phyloP scores from a whole-genome alignment of 2,797 vertebrate genomes.

The Lates japonicus region DNA sequence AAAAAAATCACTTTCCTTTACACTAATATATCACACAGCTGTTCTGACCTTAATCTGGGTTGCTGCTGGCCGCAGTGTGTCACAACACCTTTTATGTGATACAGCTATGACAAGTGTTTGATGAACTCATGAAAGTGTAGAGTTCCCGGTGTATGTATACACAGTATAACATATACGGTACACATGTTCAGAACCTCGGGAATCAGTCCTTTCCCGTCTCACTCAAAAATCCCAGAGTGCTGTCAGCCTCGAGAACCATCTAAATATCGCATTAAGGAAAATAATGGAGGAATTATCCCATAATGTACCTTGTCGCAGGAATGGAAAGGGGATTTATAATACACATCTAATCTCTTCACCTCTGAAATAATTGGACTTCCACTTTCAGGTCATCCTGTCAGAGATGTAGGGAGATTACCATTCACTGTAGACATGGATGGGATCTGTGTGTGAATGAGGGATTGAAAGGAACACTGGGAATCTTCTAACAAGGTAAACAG shows the following conservation, averaged over 20 bases:
- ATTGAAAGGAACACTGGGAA: constrained; percentile 28
- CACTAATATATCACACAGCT: constrained; percentile 35
- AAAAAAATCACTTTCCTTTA: constrained; percentile 10
- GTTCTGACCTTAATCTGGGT: constrained; percentile 65
- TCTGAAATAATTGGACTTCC: constrained; percentile 70
- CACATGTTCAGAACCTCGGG: constrained; percentile 3
- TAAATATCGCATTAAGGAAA: constrained; percentile 51
- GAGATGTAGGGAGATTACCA: constrained; percentile 62
- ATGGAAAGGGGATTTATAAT: constrained; percentile 63
- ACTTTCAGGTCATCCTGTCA: constrained; percentile 67
- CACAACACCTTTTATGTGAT: constrained; percentile 8
- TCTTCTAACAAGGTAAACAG: constrained; percentile 27
- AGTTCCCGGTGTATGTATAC: background rate
- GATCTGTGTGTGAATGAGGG: constrained; percentile 32
- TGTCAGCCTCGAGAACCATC: constrained; percentile 34
- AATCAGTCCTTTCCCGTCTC: constrained; percentile 9
- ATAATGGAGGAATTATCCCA: constrained; percentile 57
- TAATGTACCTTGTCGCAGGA: constrained; percentile 62
- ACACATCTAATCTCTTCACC: constrained; percentile 66
- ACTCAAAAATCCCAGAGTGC: background rate
- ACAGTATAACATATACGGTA: background rate
- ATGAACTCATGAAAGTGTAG: background rate
- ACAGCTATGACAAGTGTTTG: background rate
- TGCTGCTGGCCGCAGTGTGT: constrained; percentile 28
- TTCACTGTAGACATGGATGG: constrained; percentile 39